Evolutionary conservation across 1,140 invertebrate genomes (phyloP).

Genomic region (Elymnias hypermnestra): DNA sequence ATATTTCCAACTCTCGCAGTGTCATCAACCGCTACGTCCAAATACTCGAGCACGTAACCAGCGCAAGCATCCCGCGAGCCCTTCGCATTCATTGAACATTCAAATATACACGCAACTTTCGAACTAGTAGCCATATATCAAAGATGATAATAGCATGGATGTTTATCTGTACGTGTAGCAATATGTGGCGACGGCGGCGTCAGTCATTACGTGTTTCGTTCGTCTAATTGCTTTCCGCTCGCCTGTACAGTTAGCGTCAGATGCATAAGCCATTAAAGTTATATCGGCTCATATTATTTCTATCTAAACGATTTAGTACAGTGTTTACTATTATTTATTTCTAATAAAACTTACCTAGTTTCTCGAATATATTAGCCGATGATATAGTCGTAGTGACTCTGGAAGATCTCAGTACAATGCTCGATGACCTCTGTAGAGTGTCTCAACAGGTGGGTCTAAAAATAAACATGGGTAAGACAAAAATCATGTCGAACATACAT

Average conservation of each 20-base stretch:
- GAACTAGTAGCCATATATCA: neutral
- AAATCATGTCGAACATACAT: too few relatives aligned
- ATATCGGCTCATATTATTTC: too few relatives aligned
- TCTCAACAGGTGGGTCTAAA: too few relatives aligned
- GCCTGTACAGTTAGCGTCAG: constrained; percentile 3
- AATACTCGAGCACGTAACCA: constrained; percentile 1
- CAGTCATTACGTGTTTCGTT: constrained; percentile 40
- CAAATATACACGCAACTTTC: neutral
- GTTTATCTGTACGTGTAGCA: neutral
- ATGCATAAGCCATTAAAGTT: too few relatives aligned
- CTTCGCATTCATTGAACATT: neutral
- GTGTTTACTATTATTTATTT: too few relatives aligned
- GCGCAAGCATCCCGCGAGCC: neutral
- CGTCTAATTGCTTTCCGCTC: constrained; percentile 41
- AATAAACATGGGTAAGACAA: too few relatives aligned
- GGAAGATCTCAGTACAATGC: too few relatives aligned
- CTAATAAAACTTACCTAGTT: too few relatives aligned
- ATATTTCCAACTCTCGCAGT: neutral
- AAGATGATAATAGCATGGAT: neutral
- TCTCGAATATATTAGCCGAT: too few relatives aligned
- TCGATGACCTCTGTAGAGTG: too few relatives aligned
- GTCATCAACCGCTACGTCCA: neutral
- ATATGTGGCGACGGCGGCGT: constrained; percentile 10
- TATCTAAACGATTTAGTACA: too few relatives aligned
- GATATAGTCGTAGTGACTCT: too few relatives aligned